These are phyloP conservation scores for Cylas formicarius DNA, from an alignment of 1,140 invertebrate genomes.

Conservation along the genomic window DNA sequence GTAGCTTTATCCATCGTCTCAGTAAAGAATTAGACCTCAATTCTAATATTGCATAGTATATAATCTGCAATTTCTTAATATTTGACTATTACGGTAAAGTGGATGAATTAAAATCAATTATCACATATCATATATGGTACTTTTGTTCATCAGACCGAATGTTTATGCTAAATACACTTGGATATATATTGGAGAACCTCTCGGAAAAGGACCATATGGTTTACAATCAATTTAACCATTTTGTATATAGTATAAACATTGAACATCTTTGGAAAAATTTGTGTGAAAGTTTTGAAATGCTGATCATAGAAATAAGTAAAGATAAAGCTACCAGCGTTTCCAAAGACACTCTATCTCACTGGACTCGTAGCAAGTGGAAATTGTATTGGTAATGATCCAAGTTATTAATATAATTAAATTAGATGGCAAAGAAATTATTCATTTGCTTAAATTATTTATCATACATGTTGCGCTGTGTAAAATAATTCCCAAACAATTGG, in stretches of 20 bases:
- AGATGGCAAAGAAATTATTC: constrained; percentile 15
- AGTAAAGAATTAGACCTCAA: constrained; percentile 46
- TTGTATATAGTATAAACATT: constrained; percentile 52
- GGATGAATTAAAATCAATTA: constrained; percentile 54
- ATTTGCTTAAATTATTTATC: constrained; percentile 23
- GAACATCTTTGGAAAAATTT: constrained; percentile 52
- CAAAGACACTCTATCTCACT: constrained; percentile 21
- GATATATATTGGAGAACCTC: constrained; percentile 58
- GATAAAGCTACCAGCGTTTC: constrained; percentile 24
- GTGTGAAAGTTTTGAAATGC: constrained; percentile 48
- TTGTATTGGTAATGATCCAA: constrained; percentile 26
- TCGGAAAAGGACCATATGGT: constrained; percentile 54
- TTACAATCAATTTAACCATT: constrained; percentile 50
- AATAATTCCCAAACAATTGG: constrained; percentile 17
- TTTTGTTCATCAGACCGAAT: constrained; percentile 67
- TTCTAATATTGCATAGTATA: constrained; percentile 57
- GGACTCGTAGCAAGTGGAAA: constrained; percentile 33
- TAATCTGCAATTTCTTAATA: constrained; percentile 62
- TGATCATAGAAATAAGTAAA: constrained; percentile 42
- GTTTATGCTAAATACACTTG: constrained; percentile 61
- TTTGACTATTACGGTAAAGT: constrained; percentile 63
- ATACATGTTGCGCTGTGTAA: constrained; percentile 18
- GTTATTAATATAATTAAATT: constrained; percentile 15
- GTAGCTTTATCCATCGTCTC: constrained; percentile 28
- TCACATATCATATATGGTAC: constrained; percentile 60